Evolutionary conservation across 2,113 vertebrate species (phyloP).

Genomic region (Nicator chloris): DNA sequence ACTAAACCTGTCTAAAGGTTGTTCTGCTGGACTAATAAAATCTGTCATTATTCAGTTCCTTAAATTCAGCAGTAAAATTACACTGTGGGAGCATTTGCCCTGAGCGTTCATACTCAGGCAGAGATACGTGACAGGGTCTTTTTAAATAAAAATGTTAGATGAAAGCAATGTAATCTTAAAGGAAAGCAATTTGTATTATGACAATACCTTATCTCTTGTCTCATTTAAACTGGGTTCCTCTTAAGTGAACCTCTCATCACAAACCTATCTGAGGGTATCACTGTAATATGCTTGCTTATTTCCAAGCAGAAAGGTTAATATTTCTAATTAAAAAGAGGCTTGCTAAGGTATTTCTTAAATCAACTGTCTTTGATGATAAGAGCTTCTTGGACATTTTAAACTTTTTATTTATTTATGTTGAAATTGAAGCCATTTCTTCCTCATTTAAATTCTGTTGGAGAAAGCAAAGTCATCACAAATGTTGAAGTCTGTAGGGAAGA

Average conservation of each 20-base stretch:
- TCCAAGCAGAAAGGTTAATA: constrained; percentile 39
- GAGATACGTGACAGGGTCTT: neutral
- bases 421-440: neutral
- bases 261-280: neutral
- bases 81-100: neutral
- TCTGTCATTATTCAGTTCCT: neutral
- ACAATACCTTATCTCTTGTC: neutral
- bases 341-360: constrained; percentile 6
- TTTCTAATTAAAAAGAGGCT: constrained; percentile 32
- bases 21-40: constrained; percentile 3
- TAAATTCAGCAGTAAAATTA: neutral
- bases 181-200: neutral
- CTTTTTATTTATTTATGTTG: constrained; percentile 38
- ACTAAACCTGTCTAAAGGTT: constrained; percentile 7
- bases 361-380: neutral
- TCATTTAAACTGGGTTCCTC: neutral
- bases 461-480: neutral
- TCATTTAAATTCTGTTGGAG: constrained; percentile 23
- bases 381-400: constrained; percentile 1
- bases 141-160: neutral
- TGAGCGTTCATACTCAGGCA: neutral
- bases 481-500: neutral
- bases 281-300: neutral
- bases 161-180: neutral
- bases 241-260: neutral